Conservation (phyloP, 2,113 vertebrate species). For the Eidolon helvum region DNA sequence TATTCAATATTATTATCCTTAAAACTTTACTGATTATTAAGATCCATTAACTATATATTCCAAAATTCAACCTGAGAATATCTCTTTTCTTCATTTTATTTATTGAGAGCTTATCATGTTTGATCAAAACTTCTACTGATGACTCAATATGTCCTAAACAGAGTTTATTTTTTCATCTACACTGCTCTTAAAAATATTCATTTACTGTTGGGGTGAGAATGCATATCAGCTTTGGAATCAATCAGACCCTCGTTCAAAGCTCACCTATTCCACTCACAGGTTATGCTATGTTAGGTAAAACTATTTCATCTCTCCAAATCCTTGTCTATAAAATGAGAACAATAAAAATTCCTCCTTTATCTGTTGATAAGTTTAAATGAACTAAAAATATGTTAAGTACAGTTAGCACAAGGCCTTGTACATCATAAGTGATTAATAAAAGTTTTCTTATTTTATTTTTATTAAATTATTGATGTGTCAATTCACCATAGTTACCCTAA, state of each 20-base stretch:
- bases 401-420: not conserved
- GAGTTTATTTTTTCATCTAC: not conserved
- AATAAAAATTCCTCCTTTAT: not conserved
- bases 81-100: not conserved
- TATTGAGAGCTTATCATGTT: not conserved
- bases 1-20: not conserved
- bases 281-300: not conserved
- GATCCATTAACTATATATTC: not conserved
- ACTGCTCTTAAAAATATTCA: not conserved
- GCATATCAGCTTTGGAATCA: not conserved
- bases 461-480: not conserved
- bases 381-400: not conserved
- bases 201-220: not conserved
- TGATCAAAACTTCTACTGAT: not conserved
- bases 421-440: not conserved
- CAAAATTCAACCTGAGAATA: not conserved
- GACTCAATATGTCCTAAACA: not conserved
- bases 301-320: not conserved
- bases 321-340: not conserved
- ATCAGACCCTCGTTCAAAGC: not conserved
- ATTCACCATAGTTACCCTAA: not conserved
- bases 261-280: not conserved
- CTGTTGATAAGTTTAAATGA: not conserved
- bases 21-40: constrained; percentile 5
- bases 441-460: not conserved